Conservation (phyloP, 2,888 invertebrate genomes). For the Gastrophysa polygoni region DNA sequence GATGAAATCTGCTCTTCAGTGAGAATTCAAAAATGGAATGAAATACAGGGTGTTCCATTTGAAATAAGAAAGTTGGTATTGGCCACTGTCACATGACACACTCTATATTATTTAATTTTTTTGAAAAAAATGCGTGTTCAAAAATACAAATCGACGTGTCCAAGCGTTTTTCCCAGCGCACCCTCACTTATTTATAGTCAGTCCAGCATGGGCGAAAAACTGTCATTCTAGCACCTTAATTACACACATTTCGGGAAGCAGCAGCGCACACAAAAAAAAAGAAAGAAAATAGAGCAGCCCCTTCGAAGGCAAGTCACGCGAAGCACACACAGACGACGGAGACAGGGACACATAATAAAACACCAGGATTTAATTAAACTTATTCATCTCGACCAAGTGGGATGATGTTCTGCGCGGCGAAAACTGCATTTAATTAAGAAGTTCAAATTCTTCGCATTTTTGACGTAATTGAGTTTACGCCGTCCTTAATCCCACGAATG, state of each 20-base stretch:
- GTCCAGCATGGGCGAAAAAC: too few species aligned
- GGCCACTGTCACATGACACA: too few species aligned
- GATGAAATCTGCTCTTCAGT: too few species aligned
- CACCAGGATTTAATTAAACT: slow-evolving; percentile 61
- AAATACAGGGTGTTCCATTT: too few species aligned
- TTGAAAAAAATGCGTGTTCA: too few species aligned
- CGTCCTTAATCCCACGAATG: slow-evolving; percentile 54
- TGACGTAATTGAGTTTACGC: slow-evolving; percentile 59
- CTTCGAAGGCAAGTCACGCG: slow-evolving; percentile 42
- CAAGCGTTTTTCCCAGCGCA: too few species aligned
- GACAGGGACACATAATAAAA: slow-evolving; percentile 53
- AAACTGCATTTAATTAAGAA: slow-evolving; percentile 61
- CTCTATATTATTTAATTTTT: too few species aligned
- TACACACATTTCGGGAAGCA: slow-evolving; percentile 27
- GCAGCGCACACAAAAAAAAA: slow-evolving; percentile 33
- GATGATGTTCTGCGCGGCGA: slow-evolving; percentile 48
- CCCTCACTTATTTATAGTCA: too few species aligned
- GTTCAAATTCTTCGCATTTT: slow-evolving; percentile 59
- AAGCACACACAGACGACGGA: not conserved
- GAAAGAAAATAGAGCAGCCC: slow-evolving; percentile 30
- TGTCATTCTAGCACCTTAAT: slow-evolving; percentile 30
- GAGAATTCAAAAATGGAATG: too few species aligned
- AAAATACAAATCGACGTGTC: too few species aligned
- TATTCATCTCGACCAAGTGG: slow-evolving; percentile 60
- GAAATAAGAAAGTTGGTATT: too few species aligned